phyloP scores from a whole-genome alignment of 2,113 vertebrate species.

The Crotalus viridis region DNA sequence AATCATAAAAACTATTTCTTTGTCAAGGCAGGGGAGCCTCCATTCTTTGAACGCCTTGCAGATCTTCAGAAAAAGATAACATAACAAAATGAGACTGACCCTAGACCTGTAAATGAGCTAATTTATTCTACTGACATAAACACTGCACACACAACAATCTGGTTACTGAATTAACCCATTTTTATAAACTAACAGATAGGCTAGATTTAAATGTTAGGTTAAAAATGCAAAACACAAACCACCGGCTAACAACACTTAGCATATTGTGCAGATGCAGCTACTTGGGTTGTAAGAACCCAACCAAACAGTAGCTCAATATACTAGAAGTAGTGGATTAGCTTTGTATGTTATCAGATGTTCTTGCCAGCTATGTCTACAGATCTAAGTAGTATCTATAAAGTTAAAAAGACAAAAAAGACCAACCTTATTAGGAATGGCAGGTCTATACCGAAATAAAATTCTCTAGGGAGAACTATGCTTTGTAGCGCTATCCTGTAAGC shows the following conservation, averaged over 20 bases:
- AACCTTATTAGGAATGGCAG: background rate
- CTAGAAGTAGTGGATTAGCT: background rate
- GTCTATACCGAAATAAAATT: background rate
- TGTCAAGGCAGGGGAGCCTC: background rate
- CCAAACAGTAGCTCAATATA: background rate
- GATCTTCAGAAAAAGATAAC: background rate
- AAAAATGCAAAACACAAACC: background rate
- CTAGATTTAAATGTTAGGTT: background rate
- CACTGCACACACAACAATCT: background rate
- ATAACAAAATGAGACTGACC: background rate
- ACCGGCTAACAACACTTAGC: background rate
- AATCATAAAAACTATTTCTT: background rate
- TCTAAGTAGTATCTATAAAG: background rate
- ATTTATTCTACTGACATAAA: background rate
- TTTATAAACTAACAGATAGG: background rate
- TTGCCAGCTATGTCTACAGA: background rate
- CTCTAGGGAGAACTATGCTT: background rate
- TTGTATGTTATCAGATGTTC: background rate
- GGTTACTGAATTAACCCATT: background rate
- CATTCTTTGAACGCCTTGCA: background rate
- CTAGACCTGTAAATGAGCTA: background rate
- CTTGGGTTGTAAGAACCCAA: background rate
- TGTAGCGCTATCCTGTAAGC: background rate
- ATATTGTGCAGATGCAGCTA: background rate
- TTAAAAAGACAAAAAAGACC: background rate